Conservation (phyloP, 2,797 vertebrate genomes). For the Hybognathus amarus region DNA sequence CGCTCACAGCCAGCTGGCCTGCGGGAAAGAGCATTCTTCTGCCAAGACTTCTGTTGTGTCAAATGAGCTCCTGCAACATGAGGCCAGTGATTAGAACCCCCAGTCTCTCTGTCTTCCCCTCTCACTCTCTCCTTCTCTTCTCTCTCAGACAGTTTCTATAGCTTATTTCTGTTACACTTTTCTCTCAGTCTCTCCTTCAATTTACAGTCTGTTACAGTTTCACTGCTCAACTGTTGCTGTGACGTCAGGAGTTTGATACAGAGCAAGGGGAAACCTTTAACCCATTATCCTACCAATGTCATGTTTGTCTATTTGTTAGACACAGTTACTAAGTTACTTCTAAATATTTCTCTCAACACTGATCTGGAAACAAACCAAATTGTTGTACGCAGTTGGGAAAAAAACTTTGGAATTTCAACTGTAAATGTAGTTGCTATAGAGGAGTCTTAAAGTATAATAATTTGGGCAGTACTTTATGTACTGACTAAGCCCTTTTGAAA, state of each 20-base stretch:
- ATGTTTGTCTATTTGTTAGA: constrained; percentile 35
- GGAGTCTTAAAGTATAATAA: neutral
- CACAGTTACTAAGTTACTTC: constrained; percentile 20
- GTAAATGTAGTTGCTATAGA: neutral
- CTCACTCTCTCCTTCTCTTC: constrained; percentile 17
- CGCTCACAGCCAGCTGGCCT: constrained; percentile 49
- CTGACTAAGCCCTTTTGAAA: neutral
- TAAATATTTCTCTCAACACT: constrained; percentile 13
- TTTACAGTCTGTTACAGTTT: constrained; percentile 35
- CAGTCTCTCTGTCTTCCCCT: neutral
- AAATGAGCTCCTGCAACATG: constrained; percentile 45
- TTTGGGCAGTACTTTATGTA: neutral
- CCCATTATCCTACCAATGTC: constrained; percentile 33
- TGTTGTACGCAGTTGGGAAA: neutral
- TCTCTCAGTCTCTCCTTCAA: constrained; percentile 19
- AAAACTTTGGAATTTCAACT: neutral
- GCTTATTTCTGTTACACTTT: neutral
- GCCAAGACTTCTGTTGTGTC: constrained; percentile 28
- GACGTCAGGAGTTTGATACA: constrained; percentile 52
- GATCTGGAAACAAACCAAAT: constrained; percentile 1
- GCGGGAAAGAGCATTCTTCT: constrained; percentile 54
- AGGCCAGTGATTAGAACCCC: constrained; percentile 25
- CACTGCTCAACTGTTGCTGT: constrained; percentile 40
- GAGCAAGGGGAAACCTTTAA: constrained; percentile 49
- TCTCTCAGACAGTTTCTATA: constrained; percentile 2